phyloP scores from a whole-genome alignment of 2,888 invertebrate genomes.

The Drosophila atripex region DNA sequence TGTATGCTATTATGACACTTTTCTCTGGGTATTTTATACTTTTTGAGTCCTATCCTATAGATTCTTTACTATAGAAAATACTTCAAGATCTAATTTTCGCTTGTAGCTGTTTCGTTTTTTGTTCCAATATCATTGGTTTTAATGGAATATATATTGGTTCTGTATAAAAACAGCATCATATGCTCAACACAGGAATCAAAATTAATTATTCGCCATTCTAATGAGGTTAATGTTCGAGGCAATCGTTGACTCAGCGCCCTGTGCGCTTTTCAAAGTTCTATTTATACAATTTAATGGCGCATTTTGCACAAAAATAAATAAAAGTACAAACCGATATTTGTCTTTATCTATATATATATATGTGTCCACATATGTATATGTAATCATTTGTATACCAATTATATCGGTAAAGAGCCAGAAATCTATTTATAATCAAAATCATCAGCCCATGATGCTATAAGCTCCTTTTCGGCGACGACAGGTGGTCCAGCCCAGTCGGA shows the following conservation, averaged over 20 bases:
- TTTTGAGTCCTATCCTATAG: background rate
- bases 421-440: slow-evolving; percentile 39
- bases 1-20: background rate
- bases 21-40: background rate
- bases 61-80: background rate
- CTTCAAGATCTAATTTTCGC: background rate
- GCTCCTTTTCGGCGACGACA: slow-evolving; percentile 26
- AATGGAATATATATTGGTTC: background rate
- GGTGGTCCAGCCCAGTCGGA: slow-evolving; percentile 29
- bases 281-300: slow-evolving; percentile 77
- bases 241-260: slow-evolving; percentile 64
- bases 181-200: slow-evolving; percentile 3
- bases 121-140: background rate
- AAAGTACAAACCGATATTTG: slow-evolving; percentile 60
- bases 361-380: slow-evolving; percentile 12
- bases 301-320: slow-evolving; percentile 77
- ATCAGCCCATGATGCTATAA: slow-evolving; percentile 23
- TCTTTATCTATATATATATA: slow-evolving; percentile 18
- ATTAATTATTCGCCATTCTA: slow-evolving; percentile 48
- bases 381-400: slow-evolving; percentile 30
- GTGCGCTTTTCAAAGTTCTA: slow-evolving; percentile 67
- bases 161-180: slow-evolving; percentile 19
- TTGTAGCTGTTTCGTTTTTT: background rate
- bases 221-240: slow-evolving; percentile 78
- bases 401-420: slow-evolving; percentile 26